Conservation (phyloP, 2,888 invertebrate genomes). For the Palloptera scutellata region DNA sequence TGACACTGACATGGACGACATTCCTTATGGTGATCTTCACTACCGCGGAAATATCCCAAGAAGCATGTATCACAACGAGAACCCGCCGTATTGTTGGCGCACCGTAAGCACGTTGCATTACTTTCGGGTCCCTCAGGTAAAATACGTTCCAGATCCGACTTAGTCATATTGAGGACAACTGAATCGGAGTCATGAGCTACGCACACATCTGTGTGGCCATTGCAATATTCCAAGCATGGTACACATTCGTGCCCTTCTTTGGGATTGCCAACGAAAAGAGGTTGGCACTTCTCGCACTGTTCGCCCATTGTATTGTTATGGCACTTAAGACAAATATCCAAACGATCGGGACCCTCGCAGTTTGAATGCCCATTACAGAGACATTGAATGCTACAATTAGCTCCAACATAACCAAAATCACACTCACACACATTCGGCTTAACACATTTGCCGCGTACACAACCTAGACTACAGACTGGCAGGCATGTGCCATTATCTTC, state of each 20-base stretch:
- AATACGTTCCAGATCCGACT: conserved; percentile 70
- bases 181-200: conserved; percentile 68
- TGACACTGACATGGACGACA: conserved; percentile 91
- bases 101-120: conserved; percentile 84
- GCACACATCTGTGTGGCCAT: conserved; percentile 86
- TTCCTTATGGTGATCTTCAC: conserved; percentile 77
- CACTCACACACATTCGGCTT: conserved; percentile 87
- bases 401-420: conserved; percentile 94
- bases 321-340: conserved; percentile 83
- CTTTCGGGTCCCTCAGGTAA: conserved; percentile 73
- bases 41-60: conserved; percentile 77
- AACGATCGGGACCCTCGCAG: conserved; percentile 85
- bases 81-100: conserved; percentile 81
- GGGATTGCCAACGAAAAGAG: conserved; percentile 91
- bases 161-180: conserved; percentile 66
- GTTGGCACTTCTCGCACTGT: conserved; percentile 91
- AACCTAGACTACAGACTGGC: conserved; percentile 84
- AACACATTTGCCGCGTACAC: conserved; percentile 84
- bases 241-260: conserved; percentile 83
- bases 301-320: conserved; percentile 92
- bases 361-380: conserved; percentile 94
- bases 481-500: conserved; percentile 74
- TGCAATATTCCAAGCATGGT: conserved; percentile 87
- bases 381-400: conserved; percentile 92
- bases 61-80: conserved; percentile 84